These are phyloP conservation scores for Ginglymostoma cirratum DNA, from an alignment of 2,113 vertebrate genomes.

Conservation along the genomic window DNA sequence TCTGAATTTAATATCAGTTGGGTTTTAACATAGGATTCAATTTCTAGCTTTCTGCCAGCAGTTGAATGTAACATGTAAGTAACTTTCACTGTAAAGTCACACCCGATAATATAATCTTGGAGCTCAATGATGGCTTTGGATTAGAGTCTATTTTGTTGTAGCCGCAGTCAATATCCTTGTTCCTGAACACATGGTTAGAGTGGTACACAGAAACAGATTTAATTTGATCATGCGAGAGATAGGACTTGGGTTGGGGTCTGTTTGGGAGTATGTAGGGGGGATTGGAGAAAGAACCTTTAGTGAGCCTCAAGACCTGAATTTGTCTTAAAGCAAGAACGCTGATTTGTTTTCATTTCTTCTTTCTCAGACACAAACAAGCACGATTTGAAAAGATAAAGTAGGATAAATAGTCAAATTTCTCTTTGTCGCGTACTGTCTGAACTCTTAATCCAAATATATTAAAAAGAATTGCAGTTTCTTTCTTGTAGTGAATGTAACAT, in stretches of 20 bases:
- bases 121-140: neutral
- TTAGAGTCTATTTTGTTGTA: neutral
- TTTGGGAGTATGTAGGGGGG: neutral
- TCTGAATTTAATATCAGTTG: neutral
- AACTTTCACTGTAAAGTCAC: neutral
- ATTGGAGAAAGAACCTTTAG: neutral
- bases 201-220: neutral
- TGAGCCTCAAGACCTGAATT: neutral
- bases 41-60: neutral
- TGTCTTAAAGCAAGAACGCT: neutral
- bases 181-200: neutral
- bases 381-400: neutral
- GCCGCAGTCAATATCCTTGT: neutral
- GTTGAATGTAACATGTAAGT: neutral
- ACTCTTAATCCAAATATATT: neutral
- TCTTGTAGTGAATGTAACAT: slow-evolving; percentile 2
- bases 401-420: neutral
- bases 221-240: neutral
- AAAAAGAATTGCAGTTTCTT: neutral
- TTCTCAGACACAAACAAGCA: neutral
- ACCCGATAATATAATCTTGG: neutral
- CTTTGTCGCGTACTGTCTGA: neutral
- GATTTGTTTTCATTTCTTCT: neutral
- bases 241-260: neutral
- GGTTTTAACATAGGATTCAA: neutral